Percentiles rank a stretch among this genome's conserved stretches.
phyloP scores from a whole-genome alignment of 2,113 vertebrate species.

The Phylloscopus trochilus region DNA sequence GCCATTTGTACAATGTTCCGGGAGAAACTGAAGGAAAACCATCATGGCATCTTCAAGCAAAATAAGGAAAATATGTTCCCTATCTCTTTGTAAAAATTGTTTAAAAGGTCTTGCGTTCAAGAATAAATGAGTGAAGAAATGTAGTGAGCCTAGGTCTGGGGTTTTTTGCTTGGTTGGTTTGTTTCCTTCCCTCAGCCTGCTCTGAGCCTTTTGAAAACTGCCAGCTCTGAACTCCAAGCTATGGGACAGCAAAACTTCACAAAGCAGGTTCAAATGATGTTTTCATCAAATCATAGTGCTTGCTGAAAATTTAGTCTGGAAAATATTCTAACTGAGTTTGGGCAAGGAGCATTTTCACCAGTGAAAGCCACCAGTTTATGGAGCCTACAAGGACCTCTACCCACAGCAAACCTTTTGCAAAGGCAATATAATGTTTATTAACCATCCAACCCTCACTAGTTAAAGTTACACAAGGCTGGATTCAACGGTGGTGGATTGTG shows the following conservation, averaged over 20 bases:
- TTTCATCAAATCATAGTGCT: neutral
- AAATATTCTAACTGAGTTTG: neutral
- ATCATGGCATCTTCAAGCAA: neutral
- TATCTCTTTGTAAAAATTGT: neutral
- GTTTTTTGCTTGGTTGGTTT: neutral
- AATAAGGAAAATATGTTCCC: neutral
- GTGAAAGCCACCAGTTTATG: neutral
- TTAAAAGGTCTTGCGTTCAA: neutral
- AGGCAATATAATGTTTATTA: neutral
- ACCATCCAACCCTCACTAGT: neutral
- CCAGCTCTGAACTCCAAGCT: neutral
- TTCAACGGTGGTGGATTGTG: rapidly evolving
- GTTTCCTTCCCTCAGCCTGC: neutral
- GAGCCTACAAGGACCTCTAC: neutral
- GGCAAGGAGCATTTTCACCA: neutral
- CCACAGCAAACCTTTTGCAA: neutral
- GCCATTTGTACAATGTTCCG: neutral
- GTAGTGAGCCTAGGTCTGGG: neutral
- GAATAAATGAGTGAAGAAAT: neutral
- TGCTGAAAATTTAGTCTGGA: neutral
- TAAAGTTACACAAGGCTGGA: neutral
- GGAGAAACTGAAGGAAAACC: neutral
- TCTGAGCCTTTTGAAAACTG: neutral
- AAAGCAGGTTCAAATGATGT: neutral
- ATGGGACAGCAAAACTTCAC: neutral